phyloP scores from a whole-genome alignment of 1,140 invertebrate genomes.

The Apis florea region DNA sequence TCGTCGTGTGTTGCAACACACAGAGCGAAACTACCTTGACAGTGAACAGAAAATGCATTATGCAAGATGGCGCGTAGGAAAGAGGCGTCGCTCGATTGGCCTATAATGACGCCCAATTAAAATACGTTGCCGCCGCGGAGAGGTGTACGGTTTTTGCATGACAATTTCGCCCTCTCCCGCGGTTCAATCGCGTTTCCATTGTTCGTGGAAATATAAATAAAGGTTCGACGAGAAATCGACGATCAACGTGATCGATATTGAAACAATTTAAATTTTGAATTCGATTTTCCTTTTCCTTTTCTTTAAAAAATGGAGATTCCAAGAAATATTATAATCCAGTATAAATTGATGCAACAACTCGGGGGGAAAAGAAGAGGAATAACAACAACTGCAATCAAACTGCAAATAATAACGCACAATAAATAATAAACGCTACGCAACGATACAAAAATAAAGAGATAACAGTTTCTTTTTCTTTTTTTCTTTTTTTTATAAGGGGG shows the following conservation, averaged over 20 bases:
- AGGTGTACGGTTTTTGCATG: background rate
- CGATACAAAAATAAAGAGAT: background rate
- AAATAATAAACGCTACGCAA: background rate
- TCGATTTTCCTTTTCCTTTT: too few species aligned
- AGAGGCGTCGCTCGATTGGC: slow-evolving; percentile 14
- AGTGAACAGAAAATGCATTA: slow-evolving; percentile 32
- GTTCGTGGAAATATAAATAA: background rate
- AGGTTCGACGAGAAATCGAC: too few species aligned
- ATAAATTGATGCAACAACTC: too few species aligned
- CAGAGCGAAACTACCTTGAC: slow-evolving; percentile 20
- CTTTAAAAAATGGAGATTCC: too few species aligned
- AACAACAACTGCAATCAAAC: too few species aligned
- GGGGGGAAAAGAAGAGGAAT: too few species aligned
- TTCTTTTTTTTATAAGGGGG: background rate
- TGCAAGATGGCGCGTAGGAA: background rate
- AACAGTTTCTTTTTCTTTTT: too few species aligned
- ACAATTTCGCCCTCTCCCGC: background rate
- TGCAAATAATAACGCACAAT: background rate
- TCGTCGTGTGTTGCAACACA: slow-evolving; percentile 15
- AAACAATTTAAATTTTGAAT: too few species aligned
- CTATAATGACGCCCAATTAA: slow-evolving; percentile 6
- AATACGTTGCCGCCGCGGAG: background rate
- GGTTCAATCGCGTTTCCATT: background rate
- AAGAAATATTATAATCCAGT: too few species aligned
- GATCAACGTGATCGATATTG: too few species aligned